Evolutionary conservation across 2,888 invertebrate species (phyloP), one percentile per base, ranked within the genome.

Genomic region (Hyppa rectilinea): DNA sequence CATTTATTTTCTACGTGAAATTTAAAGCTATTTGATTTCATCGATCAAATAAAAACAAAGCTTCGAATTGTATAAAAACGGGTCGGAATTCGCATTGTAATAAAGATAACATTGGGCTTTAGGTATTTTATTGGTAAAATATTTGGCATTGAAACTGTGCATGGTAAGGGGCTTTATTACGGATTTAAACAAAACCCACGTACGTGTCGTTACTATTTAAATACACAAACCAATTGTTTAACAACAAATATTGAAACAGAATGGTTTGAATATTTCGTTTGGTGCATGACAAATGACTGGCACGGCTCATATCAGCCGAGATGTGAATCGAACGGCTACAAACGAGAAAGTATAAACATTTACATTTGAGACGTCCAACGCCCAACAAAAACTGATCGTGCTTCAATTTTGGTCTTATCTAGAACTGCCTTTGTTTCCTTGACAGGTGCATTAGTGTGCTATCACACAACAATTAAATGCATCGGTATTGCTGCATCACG

Each of bases 401-500:
- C 92, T 89, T 94, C 94, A 94, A 95, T 95, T 95, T 93, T 89
- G 85, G 91, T 90, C 92, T 94, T 95, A 95, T 95, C 95, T 94
- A 89, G 90, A 85, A 87, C 85, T 82, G 89, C 90, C 92, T 94
- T 96, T 96, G 95, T 96, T 95, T 92, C 90, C 94, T 92, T 95
- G 96, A 95, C 96, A 95, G 96, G 95, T 96, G 95, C 96, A 95
- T 96, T 96, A 96, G 95, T 90, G 91, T 90, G 92, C 90, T 95
- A 95, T 94, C 94, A 92, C 90, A 92, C 92, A 94, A 94, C 95
- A 96, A 96, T 96, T 96, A 96, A 96, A 95, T 92, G 95, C 93
- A 93, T 92, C 95, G 87, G 88, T 88, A 86, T 81, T 90, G 95
- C 95, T 84, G 87, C 90, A 89, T 95, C 95, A 95, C 83, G 87